Percentiles rank a stretch among this genome's conserved stretches.
These are phyloP conservation scores for Dromiciops gliroides DNA, from an alignment of 2,113 vertebrate species.

Conservation along the genomic window DNA sequence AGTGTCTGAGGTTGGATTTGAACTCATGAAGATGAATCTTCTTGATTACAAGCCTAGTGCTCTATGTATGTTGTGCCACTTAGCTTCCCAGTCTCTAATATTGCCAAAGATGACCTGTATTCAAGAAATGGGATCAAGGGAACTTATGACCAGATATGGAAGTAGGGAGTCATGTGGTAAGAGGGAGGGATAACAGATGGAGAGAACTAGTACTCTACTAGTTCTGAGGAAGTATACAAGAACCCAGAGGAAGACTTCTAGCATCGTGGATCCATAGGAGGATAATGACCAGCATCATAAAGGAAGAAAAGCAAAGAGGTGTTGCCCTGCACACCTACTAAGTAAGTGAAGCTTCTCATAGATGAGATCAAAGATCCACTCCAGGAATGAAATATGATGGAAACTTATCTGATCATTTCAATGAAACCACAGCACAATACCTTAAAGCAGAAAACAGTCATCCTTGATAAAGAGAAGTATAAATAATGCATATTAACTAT, in stretches of 20 bases:
- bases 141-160: not conserved
- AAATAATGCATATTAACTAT: not conserved
- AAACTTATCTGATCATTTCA: not conserved
- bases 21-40: not conserved
- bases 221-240: not conserved
- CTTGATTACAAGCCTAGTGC: too few relatives aligned
- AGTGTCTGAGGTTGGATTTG: not conserved
- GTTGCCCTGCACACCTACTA: not conserved
- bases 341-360: not conserved
- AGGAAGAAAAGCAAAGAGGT: not conserved
- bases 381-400: not conserved
- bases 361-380: not conserved
- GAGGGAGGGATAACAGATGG: not conserved
- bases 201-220: not conserved
- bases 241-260: not conserved
- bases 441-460: not conserved
- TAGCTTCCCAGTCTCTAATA: not conserved
- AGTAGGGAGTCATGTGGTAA: not conserved
- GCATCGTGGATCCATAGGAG: not conserved
- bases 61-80: not conserved
- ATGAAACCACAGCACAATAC: not conserved
- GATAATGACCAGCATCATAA: not conserved
- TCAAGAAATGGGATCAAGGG: not conserved
- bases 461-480: slow-evolving; percentile 13
- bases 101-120: not conserved